Base-by-base conservation (phyloP, 1,140 invertebrate genomes). In the Sitodiplosis mosellana region DNA sequence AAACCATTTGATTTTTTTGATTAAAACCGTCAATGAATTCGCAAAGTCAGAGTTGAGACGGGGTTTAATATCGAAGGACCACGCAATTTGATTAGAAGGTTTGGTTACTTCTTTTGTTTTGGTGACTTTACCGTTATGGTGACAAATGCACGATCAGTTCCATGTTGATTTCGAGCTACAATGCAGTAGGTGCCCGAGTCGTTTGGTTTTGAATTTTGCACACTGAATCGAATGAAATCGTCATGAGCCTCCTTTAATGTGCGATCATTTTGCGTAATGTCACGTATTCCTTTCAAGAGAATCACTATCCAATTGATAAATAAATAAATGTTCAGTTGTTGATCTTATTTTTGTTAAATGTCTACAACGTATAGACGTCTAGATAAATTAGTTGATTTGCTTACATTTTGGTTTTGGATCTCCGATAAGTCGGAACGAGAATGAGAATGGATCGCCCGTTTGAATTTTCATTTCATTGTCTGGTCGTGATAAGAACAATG, bases 121-220 rank as follows among this genome's bases (percentile, higher is more conserved):
- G 51, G 27, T 42, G 42, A 44, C 55, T 63, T 65, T 68, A 86
- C 83, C 69, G 76, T 76, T 33, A 90, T 75, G 37, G 84, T 87
- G 51, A 87, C 80, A 63, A 88, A 89, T 44, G 80, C 77, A 61
- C 84, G 73, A 54, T 88, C 85, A 53, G 77, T 81, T 17, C 94
- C 94, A 51, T 85, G 83, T 33, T 79, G 70, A 68, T 98, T 99
- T 59, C 86, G 87, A 6, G 87, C 82, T 17, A 96, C 69, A 50
- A 97, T 84, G 45, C 88, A 94, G 63, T 97, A 98, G 6, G 87
- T 90, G 8, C 92, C 94, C 49, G 86, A 80, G 60, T 99, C 95
- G 41, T 87, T 77, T 7, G 79, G 69, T 47, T 78, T 75, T 1
- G 86, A 80, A 56, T 89, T 80, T 59, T 87, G 87, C 51, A 98